A percentile compares a stretch with the other conserved stretches of the same genome.
Conservation (phyloP, 2,797 vertebrate species). For the Anisognathus igniventris region DNA sequence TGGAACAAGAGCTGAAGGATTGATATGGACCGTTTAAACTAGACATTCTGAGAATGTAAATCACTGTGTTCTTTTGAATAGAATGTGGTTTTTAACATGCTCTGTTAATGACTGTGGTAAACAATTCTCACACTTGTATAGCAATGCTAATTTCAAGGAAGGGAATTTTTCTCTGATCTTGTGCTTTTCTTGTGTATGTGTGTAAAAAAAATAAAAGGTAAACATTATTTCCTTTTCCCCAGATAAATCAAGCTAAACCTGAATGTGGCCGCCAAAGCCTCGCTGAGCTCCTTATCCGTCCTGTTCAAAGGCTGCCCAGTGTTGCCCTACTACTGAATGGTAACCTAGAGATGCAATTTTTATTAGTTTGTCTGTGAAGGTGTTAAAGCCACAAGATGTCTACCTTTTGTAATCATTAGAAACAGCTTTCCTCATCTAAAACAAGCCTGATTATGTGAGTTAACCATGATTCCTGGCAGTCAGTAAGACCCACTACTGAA, state of each 20-base stretch:
- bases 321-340: conserved; percentile 93
- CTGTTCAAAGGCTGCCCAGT: conserved; percentile 95
- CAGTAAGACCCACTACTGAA: neutral
- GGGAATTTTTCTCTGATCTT: neutral
- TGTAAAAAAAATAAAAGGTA: neutral
- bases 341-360: conserved; percentile 54
- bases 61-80: neutral
- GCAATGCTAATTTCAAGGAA: neutral
- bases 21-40: neutral
- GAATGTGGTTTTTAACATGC: neutral
- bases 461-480: neutral
- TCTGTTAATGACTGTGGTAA: neutral
- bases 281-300: conserved; percentile 93
- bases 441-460: neutral
- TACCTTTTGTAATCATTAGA: neutral
- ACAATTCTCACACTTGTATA: neutral
- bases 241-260: conserved; percentile 98
- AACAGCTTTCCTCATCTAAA: neutral
- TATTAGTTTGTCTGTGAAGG: neutral
- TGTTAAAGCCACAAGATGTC: neutral
- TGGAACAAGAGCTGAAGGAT: neutral
- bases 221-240: neutral
- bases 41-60: neutral
- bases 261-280: conserved; percentile 95
- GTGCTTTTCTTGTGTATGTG: neutral